A percentile compares a stretch with the other conserved stretches of the same genome.
Conservation (phyloP, 1,140 invertebrate species). For the Phortica variegata region DNA sequence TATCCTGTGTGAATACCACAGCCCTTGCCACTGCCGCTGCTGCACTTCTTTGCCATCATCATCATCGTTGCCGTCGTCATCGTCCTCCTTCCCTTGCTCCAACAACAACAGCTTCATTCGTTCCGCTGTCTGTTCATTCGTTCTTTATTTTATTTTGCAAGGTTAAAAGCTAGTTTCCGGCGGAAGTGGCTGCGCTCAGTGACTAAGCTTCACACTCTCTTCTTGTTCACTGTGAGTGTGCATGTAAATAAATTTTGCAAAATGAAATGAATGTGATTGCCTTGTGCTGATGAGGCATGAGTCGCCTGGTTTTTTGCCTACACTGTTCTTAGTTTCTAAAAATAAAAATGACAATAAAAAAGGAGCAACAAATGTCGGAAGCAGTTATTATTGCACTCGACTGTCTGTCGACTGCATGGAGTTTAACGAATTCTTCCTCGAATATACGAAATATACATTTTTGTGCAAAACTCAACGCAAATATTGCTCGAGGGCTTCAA, state of each 20-base stretch:
- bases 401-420: neutral
- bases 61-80: too few species aligned
- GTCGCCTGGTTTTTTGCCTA: conserved; percentile 5
- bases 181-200: conserved; percentile 43
- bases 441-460: too few species aligned
- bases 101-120: too few species aligned
- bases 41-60: too few species aligned
- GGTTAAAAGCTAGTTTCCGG: conserved; percentile 54
- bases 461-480: too few species aligned
- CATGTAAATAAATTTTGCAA: conserved; percentile 52
- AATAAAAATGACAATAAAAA: too few species aligned
- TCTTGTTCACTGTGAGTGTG: conserved; percentile 4
- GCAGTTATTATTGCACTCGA: conserved; percentile 38
- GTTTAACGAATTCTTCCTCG: too few species aligned
- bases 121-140: conserved; percentile 42
- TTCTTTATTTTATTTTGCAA: too few species aligned
- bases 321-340: conserved; percentile 1
- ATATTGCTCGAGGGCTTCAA: too few species aligned
- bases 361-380: conserved; percentile 26
- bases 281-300: conserved; percentile 20
- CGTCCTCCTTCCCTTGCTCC: too few species aligned
- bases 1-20: too few species aligned
- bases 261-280: conserved; percentile 54
- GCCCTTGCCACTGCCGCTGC: too few species aligned
- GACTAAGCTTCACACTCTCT: neutral